Percentiles rank a stretch among this genome's conserved stretches.
Conservation (phyloP, 1,140 invertebrate genomes). For the Pemphigus obesinymphae region DNA sequence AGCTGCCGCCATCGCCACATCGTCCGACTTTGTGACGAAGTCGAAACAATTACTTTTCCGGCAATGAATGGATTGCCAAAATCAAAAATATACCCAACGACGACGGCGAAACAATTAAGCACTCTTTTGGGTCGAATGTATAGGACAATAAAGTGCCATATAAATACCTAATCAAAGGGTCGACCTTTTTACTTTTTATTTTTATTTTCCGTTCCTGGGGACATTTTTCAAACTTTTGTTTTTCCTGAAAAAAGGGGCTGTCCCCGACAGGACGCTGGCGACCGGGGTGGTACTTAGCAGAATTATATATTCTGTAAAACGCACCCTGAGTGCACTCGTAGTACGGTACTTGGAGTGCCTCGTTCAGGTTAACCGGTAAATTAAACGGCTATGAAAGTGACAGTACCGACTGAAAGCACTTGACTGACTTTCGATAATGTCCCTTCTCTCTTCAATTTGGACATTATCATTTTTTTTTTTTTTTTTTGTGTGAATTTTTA, state of each 20-base stretch:
- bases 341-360: neutral
- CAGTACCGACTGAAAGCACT: constrained; percentile 34
- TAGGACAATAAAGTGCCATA: constrained; percentile 31
- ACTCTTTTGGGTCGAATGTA: constrained; percentile 26
- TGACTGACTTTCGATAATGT: constrained; percentile 34
- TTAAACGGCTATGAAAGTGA: constrained; percentile 39
- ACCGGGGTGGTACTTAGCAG: constrained; percentile 24
- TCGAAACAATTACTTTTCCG: neutral
- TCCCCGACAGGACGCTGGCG: constrained; percentile 23
- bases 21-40: neutral
- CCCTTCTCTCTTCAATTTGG: neutral
- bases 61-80: constrained; percentile 8
- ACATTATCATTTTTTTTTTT: constrained; percentile 8
- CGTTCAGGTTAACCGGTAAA: constrained; percentile 39
- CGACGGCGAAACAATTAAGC: constrained; percentile 33
- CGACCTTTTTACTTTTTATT: constrained; percentile 6
- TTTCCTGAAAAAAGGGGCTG: constrained; percentile 9
- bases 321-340: constrained; percentile 23
- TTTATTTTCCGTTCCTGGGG: neutral
- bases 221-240: constrained; percentile 39
- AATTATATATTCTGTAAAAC: constrained; percentile 34
- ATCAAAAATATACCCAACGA: constrained; percentile 23
- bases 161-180: constrained; percentile 41
- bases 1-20: neutral
- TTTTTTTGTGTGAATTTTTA: too few relatives aligned